Base-by-base conservation (phyloP, 2,888 invertebrate genomes). In the Melieria picta region DNA sequence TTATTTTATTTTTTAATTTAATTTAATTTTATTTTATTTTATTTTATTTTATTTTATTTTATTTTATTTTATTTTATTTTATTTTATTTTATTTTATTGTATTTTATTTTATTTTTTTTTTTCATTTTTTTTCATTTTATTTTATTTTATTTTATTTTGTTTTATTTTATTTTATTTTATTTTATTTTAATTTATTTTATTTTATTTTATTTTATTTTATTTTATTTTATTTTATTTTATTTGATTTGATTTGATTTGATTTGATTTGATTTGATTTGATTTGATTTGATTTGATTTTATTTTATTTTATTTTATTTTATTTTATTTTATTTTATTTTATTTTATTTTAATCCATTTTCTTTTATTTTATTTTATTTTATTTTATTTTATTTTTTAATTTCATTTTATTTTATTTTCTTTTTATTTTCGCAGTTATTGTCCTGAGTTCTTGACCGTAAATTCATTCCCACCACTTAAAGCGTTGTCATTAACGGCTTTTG, bases 151-250 rank as follows among this genome's bases (percentile, higher is more conserved):
- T 13, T 43, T 42, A 43, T 60, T 13, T 43, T 43, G n/a, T 60
- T 60, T 13, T 62, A 30, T 3, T 4, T 55, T 52, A n/a, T 43
- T 45, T 43, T n/a, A 11, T 10, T 1, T 5, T 13, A 13, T 66
- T 43, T 47, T 50, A 9, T 11, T 43, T 66, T 43, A 58, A 47
- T 66, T 66, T 66, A 66, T 66, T 66, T 66, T 50, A 47, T 66
- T 66, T 57, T 46, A 66, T 58, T n/a, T 48, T 10, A 56, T 42
- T 48, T 47, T 42, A 45, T 45, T 30, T 45, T 48, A 58, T n/a
- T 48, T 43, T 16, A n/a, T 58, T 42, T 67, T 50, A 60, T 60
- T 67, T 58, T 11, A 42, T 42, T 47, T 42, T 55, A 50, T 60
- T 67, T 67, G 50, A 45, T 45, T 67, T 60, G 30, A 16, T 50